Evolutionary conservation across 2,113 vertebrate genomes (phyloP).

Genomic region (Orthochromis indermauri): DNA sequence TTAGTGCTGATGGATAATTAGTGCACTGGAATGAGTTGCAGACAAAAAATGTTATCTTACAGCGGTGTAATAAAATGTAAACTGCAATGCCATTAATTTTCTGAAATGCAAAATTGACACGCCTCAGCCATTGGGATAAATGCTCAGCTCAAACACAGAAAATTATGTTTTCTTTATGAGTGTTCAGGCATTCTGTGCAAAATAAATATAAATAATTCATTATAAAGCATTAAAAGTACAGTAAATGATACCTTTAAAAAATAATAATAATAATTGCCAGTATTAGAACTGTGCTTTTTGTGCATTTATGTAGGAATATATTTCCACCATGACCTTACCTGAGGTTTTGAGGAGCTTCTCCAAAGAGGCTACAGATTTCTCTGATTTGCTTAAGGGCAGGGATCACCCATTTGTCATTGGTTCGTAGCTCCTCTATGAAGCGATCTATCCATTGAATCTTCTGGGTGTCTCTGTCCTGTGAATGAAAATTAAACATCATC

Average conservation of each 20-base stretch:
- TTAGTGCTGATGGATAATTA: background rate
- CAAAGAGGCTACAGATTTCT: constrained; percentile 99
- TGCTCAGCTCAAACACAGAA: background rate
- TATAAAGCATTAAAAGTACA: background rate
- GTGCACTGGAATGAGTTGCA: background rate
- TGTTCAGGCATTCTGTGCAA: background rate
- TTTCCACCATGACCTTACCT: constrained; percentile 72
- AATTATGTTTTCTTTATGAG: background rate
- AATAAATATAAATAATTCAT: background rate
- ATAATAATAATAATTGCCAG: background rate
- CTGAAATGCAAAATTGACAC: background rate
- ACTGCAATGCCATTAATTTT: background rate
- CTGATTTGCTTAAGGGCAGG: constrained; percentile 98
- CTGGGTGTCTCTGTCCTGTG: constrained; percentile 94
- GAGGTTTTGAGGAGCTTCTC: constrained; percentile 97
- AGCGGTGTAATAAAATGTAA: background rate
- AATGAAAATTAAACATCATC: background rate
- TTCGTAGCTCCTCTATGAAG: constrained; percentile 98
- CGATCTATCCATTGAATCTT: constrained; percentile 99
- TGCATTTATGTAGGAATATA: background rate
- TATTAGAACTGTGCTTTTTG: background rate
- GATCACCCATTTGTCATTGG: constrained; percentile 99
- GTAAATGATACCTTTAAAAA: background rate
- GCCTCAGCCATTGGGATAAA: background rate
- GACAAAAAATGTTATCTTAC: background rate